These are phyloP conservation scores for Pseudomyrmex flavicornis DNA, from an alignment of 1,140 invertebrate genomes.

Conservation along the genomic window DNA sequence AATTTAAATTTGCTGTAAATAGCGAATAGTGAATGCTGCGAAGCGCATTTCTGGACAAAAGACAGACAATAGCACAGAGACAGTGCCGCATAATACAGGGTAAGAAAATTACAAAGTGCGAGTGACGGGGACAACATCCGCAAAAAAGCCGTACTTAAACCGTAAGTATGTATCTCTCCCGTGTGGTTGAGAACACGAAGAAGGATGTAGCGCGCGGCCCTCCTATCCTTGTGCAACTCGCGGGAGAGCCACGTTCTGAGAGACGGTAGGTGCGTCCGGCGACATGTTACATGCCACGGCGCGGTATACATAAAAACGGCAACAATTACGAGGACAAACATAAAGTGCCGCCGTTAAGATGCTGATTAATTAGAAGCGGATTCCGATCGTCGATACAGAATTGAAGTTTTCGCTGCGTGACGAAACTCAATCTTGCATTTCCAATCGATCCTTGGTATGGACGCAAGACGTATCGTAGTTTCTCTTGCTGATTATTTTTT, in stretches of 20 bases:
- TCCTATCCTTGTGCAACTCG: slow-evolving; percentile 67
- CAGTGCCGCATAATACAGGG: slow-evolving; percentile 22
- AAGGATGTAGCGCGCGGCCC: slow-evolving; percentile 57
- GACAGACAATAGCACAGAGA: background rate
- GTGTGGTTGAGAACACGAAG: slow-evolving; percentile 69
- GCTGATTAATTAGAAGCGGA: slow-evolving; percentile 22
- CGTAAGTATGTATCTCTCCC: slow-evolving; percentile 62
- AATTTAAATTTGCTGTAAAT: background rate
- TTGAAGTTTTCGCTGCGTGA: background rate
- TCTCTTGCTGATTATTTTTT: background rate
- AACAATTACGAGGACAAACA: slow-evolving; percentile 19
- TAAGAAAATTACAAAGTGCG: slow-evolving; percentile 64
- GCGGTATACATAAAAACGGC: background rate
- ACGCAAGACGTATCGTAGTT: slow-evolving; percentile 2
- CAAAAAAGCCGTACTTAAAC: slow-evolving; percentile 63
- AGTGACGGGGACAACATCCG: slow-evolving; percentile 66
- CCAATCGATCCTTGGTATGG: background rate
- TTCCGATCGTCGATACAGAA: background rate
- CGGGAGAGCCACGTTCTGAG: slow-evolving; percentile 17
- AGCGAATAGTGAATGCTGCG: background rate
- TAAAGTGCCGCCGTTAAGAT: background rate
- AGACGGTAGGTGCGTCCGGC: slow-evolving; percentile 6
- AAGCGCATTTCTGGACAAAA: slow-evolving; percentile 10
- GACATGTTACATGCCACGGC: background rate
- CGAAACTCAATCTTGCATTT: slow-evolving; percentile 13